A percentile compares a stretch with the other conserved stretches of the same genome.
These are phyloP conservation scores for Alauda arvensis DNA, from an alignment of 2,797 vertebrate species.

Conservation along the genomic window DNA sequence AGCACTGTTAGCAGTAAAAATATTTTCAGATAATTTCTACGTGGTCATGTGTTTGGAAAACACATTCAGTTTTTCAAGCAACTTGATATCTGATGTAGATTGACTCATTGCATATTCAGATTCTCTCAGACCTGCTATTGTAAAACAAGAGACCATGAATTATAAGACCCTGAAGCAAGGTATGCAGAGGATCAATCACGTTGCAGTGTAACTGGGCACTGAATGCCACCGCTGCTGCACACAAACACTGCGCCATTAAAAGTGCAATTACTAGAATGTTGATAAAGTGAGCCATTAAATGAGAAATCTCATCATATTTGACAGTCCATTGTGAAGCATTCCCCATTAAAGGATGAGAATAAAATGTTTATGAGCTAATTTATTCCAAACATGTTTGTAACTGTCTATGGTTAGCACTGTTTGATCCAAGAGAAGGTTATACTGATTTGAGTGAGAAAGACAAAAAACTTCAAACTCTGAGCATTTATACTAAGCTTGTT, in stretches of 20 bases:
- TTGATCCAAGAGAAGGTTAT: conserved; percentile 36
- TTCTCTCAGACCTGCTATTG: background rate
- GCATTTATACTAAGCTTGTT: background rate
- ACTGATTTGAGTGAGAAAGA: background rate
- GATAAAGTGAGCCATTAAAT: conserved; percentile 53
- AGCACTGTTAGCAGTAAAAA: background rate
- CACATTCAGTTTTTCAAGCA: background rate
- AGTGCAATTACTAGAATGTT: conserved; percentile 31
- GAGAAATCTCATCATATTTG: conserved; percentile 48
- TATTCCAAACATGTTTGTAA: conserved; percentile 43
- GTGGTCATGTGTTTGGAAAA: background rate
- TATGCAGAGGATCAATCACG: background rate
- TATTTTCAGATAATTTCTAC: background rate
- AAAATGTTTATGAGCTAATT: conserved; percentile 61
- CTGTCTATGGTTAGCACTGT: background rate
- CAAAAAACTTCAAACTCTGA: background rate
- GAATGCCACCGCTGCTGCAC: conserved; percentile 21
- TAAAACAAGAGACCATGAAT: conserved; percentile 20
- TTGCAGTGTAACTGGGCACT: background rate
- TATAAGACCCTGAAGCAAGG: background rate
- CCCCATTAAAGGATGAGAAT: conserved; percentile 26
- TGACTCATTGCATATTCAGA: conserved; percentile 1
- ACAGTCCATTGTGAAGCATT: conserved; percentile 31
- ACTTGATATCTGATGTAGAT: background rate
- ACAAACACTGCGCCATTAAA: conserved; percentile 1